Evolutionary conservation across 2,888 invertebrate species (phyloP), one percentile per base, ranked within the genome.

Genomic region (Lepidochitona cinerea): DNA sequence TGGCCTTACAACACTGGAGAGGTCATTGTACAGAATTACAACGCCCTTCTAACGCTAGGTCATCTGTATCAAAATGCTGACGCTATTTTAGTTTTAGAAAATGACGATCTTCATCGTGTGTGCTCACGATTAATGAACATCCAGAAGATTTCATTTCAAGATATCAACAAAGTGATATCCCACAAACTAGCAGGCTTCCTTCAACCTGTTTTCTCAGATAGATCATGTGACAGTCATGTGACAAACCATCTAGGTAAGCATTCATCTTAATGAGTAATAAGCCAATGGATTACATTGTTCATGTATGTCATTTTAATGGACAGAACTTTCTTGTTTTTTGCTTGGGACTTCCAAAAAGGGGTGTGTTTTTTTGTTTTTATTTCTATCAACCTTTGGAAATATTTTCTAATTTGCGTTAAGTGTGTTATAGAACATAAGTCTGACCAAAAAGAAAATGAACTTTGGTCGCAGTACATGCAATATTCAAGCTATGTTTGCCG

Each of bases 1-100:
- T 90, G 90, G 88, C 91, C 91, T 0, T 91, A 89, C 75, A 82
- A 82, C 37, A 88, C 86, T 26, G 91, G 91, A 32, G 91, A 91
- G 77, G 91, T 91, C 14, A 90, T 89, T 37, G 90, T 91, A 6
- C 91, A 91, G 84, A 89, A 90, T 75, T 91, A 91, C 78, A 91
- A 91, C 79, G 88, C 90, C 12, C 79, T 91, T 64, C 81, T 91
- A 71, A 90, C 89, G 0, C 78, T 91, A 29, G 86, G 90, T 1
- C 88, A 90, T 71, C 81, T 91, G 23, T 89, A 90, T 72, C 85
- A 88, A 71, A 84, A 83, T 23, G 82, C 89, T 0, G 91, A 91
- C 79, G 90, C 88, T 3, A 72, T 91, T 5, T 76, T 91, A 5
- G 78, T 90, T 4, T 85, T 90, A 83, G 89, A 91, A 75, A 91